A percentile compares a stretch with the other conserved stretches of the same genome.
phyloP scores from a whole-genome alignment of 2,888 invertebrate genomes.

The Nomada ruficornis region DNA sequence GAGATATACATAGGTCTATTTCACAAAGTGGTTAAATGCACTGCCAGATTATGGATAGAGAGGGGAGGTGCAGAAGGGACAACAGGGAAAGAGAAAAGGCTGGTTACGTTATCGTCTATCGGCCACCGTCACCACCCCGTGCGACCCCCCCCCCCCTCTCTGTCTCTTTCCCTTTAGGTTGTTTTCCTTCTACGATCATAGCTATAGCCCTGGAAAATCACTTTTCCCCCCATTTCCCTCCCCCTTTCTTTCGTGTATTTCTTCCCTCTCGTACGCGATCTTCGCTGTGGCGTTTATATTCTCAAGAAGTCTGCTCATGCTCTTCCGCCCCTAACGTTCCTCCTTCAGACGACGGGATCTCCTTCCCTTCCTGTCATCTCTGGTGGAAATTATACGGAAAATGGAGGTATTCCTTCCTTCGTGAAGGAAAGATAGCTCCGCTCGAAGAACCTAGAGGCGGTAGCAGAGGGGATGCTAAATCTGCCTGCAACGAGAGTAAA shows the following conservation, averaged over 20 bases:
- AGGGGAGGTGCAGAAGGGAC: slow-evolving; percentile 5
- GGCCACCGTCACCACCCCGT: slow-evolving; percentile 42
- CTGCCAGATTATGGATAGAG: slow-evolving; percentile 79
- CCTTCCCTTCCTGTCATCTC: slow-evolving; percentile 62
- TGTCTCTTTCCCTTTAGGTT: not conserved
- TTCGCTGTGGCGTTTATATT: slow-evolving; percentile 39
- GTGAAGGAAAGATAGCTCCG: slow-evolving; percentile 47
- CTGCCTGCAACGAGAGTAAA: slow-evolving; percentile 58
- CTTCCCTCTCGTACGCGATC: slow-evolving; percentile 7
- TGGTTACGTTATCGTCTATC: slow-evolving; percentile 61
- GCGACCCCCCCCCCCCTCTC: not conserved
- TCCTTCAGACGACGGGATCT: not conserved
- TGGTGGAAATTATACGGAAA: slow-evolving; percentile 67
- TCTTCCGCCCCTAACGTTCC: slow-evolving; percentile 5
- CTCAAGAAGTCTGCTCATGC: slow-evolving; percentile 43
- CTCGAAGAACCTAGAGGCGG: slow-evolving; percentile 18
- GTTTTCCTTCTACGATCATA: slow-evolving; percentile 34
- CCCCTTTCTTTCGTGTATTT: not conserved
- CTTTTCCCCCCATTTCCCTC: slow-evolving; percentile 2
- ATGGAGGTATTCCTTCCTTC: slow-evolving; percentile 51
- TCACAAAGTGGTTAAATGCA: slow-evolving; percentile 83
- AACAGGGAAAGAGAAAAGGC: slow-evolving; percentile 28
- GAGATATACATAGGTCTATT: slow-evolving; percentile 79
- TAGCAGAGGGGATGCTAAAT: slow-evolving; percentile 34
- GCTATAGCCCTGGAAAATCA: slow-evolving; percentile 31